These are phyloP conservation scores for Hirundichthys speculiger DNA, from an alignment of 2,113 vertebrate species.

Conservation along the genomic window DNA sequence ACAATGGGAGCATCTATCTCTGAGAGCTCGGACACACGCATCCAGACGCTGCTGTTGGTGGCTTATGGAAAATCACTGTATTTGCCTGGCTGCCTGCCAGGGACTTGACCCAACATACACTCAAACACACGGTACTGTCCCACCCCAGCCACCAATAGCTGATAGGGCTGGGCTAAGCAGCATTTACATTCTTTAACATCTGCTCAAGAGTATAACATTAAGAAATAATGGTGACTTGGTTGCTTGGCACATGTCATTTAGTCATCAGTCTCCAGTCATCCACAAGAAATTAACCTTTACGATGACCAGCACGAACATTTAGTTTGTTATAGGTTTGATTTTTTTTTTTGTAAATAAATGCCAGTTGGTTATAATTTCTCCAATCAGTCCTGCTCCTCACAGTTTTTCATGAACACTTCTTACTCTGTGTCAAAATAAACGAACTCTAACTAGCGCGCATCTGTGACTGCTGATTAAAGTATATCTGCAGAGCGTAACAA, in stretches of 20 bases:
- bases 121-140: background rate
- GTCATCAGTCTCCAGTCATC: slow-evolving; percentile 39
- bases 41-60: slow-evolving; percentile 64
- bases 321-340: too few species aligned
- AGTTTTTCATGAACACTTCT: background rate
- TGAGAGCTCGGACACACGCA: slow-evolving; percentile 60
- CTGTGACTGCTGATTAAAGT: background rate
- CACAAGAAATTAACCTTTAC: slow-evolving; percentile 22
- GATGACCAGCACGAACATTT: too few species aligned
- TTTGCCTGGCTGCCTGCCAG: slow-evolving; percentile 63
- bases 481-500: background rate
- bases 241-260: slow-evolving; percentile 45
- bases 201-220: slow-evolving; percentile 66
- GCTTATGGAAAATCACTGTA: slow-evolving; percentile 79
- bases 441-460: background rate
- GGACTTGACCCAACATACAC: slow-evolving; percentile 6
- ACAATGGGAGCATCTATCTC: slow-evolving; percentile 47
- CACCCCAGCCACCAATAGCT: slow-evolving; percentile 21
- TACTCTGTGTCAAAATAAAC: background rate
- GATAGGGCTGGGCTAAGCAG: slow-evolving; percentile 61
- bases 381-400: too few species aligned
- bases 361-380: too few species aligned
- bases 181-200: slow-evolving; percentile 75
- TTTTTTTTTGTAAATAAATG: too few species aligned
- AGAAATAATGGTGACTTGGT: slow-evolving; percentile 55